Base-by-base conservation (phyloP, 2,888 invertebrate genomes). In the Troides helena region DNA sequence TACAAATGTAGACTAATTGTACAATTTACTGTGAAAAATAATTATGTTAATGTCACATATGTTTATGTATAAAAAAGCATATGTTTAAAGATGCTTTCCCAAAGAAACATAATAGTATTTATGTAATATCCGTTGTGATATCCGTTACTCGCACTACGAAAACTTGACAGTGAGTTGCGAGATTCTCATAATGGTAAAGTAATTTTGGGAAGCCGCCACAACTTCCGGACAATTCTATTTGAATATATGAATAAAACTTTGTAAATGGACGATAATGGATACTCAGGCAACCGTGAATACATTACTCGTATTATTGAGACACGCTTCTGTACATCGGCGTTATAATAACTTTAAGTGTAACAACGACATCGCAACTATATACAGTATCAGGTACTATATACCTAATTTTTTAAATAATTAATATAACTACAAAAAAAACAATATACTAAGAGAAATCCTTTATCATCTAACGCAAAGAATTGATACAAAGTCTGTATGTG, bases 261-360 rank as follows among this genome's bases (percentile, higher is more conserved):
- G 65, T 83, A 84, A 86, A 85, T 85, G 82, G 78, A 81, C 77
- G 77, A 80, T 84, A 85, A 86, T 86, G 82, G 84, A 81, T 73
- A 77, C 71, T 72, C 85, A 82, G 72, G 78, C 77, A 75, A 84
- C 80, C 85, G 81, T 86, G 84, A 83, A 83, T 78, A 77, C 74
- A 76, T 75, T 63, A 66, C 57, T 63, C 63, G 69, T 60, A 70
- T 67, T 64, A 70, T 60, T 63, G 58, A 18, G 67, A 67, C 64
- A 53, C 62, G 67, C 59, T 66, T 21, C 57, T 39, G 36, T 23
- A 50, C 36, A 39, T 50, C 36, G 23, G 18, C 59, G 18, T 46
- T 46, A 58, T 66, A 62, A 66, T 50, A 66, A 50, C 18, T 50
- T 14, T 50, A 5, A 17, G 14, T 50, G 4, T 14, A 50, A 50